Conservation (phyloP, 2,113 vertebrate species). For the Chlorocebus sabaeus region DNA sequence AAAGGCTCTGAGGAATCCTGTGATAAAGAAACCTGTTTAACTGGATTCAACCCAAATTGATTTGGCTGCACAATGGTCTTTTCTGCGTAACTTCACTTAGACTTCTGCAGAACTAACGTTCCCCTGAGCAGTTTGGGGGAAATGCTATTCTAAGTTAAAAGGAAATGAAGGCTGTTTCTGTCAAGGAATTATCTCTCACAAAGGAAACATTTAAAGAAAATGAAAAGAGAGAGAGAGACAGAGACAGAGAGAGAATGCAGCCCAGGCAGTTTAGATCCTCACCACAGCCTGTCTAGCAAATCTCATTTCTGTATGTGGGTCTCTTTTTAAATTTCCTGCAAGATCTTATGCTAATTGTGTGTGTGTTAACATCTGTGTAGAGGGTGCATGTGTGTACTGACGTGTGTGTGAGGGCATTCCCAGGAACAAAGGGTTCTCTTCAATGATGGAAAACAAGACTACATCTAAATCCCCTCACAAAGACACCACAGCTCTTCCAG, state of each 20-base stretch:
- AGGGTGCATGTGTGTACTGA: not conserved
- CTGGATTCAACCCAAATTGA: not conserved
- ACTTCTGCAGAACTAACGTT: not conserved
- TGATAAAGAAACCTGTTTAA: not conserved
- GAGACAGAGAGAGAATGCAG: not conserved
- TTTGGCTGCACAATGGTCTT: not conserved
- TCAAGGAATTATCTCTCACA: not conserved
- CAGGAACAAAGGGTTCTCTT: not conserved
- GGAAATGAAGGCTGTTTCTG: not conserved
- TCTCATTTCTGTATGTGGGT: not conserved
- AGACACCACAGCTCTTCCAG: not conserved
- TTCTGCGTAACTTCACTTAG: not conserved
- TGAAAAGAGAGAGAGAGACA: too few species aligned
- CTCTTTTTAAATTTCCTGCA: not conserved
- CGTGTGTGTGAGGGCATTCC: not conserved
- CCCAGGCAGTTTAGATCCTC: not conserved
- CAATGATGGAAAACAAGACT: not conserved
- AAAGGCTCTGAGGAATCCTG: too few species aligned
- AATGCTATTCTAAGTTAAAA: slow-evolving; percentile 2
- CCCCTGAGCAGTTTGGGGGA: not conserved
- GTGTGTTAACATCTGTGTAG: not conserved
- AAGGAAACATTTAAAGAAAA: not conserved
- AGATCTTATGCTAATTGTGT: not conserved
- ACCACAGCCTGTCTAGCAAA: not conserved
- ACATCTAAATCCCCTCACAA: not conserved